Conservation (phyloP, 2,113 vertebrate genomes). For the Benitochromis conjunctus region DNA sequence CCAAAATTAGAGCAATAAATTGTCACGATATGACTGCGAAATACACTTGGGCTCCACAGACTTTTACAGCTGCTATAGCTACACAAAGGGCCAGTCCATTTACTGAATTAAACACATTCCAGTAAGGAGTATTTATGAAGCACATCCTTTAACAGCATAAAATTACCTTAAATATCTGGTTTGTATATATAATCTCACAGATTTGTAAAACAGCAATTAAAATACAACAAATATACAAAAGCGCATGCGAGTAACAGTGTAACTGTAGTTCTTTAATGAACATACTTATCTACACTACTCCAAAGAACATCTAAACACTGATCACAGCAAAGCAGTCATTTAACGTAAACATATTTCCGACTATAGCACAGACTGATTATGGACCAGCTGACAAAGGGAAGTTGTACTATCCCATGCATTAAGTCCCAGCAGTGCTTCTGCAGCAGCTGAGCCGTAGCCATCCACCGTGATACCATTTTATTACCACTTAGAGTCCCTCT, state of each 20-base stretch:
- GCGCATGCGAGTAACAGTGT: neutral
- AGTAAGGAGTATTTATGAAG: neutral
- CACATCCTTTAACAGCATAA: neutral
- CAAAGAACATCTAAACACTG: neutral
- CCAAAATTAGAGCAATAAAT: slow-evolving; percentile 49
- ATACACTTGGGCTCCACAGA: slow-evolving; percentile 5
- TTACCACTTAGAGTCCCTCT: slow-evolving; percentile 18
- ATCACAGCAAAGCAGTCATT: neutral
- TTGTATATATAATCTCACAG: neutral
- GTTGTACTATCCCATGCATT: slow-evolving; percentile 10
- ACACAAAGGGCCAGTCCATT: slow-evolving; percentile 19
- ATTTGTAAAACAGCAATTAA: neutral
- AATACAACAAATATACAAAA: neutral
- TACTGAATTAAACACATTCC: neutral
- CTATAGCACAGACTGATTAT: neutral
- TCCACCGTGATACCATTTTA: slow-evolving; percentile 9
- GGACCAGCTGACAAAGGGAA: slow-evolving; percentile 11
- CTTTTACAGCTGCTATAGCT: slow-evolving; percentile 36
- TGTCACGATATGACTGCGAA: slow-evolving; percentile 39
- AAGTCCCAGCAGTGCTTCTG: slow-evolving; percentile 24
- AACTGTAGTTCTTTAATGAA: neutral
- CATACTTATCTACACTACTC: neutral
- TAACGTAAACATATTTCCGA: neutral
- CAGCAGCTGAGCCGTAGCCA: slow-evolving; percentile 1
- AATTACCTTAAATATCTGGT: neutral